Evolutionary conservation across 2,888 invertebrate genomes (phyloP), one percentile per base, ranked within the genome.

Genomic region (Proisotoma minuta): DNA sequence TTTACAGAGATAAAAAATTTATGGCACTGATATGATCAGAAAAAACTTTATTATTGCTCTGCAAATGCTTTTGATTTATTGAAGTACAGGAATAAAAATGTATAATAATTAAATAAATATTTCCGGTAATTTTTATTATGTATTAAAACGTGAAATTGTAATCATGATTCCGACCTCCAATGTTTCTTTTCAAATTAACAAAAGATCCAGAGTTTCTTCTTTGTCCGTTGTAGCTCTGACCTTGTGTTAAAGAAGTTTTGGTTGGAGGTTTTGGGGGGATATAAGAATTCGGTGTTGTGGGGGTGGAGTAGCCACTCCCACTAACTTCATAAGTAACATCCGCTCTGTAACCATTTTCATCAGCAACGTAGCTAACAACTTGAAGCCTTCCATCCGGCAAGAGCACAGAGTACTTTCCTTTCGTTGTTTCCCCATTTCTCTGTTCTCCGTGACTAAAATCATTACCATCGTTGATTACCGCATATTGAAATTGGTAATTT

Each of bases 371-470:
- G 4, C 59, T 68, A n/a, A 71, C 71, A 57, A 69, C 50, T 57
- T 71, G 70, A 12, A 63, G 22, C 43, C 70, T 51, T 8, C 72
- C 72, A 39, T 72, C 72, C 2, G 72, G 70, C 2, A 73, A 51
- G 5, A 64, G 63, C n/a, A 70, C 72, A 18, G 59, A 57, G 53
- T 71, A 71, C 57, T 62, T 59, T 10, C 72, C 66, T 40, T 60
- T 60, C 15, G 71, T 70, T 20, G 57, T 43, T 15, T 64, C 53
- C 1, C 67, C 70, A 64, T 73, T 70, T 53, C 71, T 50, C 54
- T 71, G 68, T 34, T 73, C 73, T 58, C 70, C 67, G 57, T 73
- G 73, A 28, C 69, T 66, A 60, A 71, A 71, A 29, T 71, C 67
- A 24, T 63, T 66, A 29, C 59, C 56, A 40, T 70, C 73, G 26